A percentile compares a stretch with the other conserved stretches of the same genome.
These are phyloP conservation scores for Smutsia gigantea DNA, from an alignment of 2,797 vertebrate species.

Conservation along the genomic window DNA sequence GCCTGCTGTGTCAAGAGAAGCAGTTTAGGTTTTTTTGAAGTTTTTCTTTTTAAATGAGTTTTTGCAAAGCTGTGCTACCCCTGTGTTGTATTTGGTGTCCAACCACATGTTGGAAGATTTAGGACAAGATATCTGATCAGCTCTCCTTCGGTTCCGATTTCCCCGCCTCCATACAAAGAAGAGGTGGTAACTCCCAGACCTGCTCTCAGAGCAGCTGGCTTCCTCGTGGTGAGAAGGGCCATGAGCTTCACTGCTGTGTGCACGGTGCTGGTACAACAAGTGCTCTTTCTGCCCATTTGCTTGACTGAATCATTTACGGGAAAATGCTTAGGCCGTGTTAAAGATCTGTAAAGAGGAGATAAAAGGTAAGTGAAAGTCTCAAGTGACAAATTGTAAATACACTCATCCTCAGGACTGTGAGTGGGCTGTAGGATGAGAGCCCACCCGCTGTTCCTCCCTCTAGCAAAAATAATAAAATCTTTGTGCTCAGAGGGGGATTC, in stretches of 20 bases:
- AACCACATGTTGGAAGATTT: background rate
- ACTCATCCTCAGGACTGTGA: background rate
- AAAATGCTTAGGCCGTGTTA: conserved; percentile 43
- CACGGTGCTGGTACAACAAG: background rate
- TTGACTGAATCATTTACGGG: background rate
- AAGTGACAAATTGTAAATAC: background rate
- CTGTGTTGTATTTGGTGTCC: background rate
- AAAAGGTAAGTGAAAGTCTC: background rate
- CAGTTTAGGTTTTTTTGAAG: background rate
- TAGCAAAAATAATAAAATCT: background rate
- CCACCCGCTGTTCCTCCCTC: background rate
- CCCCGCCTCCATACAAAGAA: background rate
- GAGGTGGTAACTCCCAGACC: background rate
- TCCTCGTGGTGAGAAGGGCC: background rate
- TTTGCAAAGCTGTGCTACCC: background rate
- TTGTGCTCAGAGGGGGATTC: background rate
- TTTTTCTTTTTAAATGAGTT: background rate
- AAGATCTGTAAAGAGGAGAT: background rate
- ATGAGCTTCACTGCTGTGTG: background rate
- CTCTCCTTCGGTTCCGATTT: background rate
- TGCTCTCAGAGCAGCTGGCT: background rate
- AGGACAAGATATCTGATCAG: background rate
- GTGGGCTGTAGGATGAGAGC: background rate
- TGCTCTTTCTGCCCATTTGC: background rate
- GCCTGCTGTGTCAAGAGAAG: background rate